Evolutionary conservation across 2,888 invertebrate genomes (phyloP), one percentile per base, ranked within the genome.

Genomic region (Melanargia galathea): DNA sequence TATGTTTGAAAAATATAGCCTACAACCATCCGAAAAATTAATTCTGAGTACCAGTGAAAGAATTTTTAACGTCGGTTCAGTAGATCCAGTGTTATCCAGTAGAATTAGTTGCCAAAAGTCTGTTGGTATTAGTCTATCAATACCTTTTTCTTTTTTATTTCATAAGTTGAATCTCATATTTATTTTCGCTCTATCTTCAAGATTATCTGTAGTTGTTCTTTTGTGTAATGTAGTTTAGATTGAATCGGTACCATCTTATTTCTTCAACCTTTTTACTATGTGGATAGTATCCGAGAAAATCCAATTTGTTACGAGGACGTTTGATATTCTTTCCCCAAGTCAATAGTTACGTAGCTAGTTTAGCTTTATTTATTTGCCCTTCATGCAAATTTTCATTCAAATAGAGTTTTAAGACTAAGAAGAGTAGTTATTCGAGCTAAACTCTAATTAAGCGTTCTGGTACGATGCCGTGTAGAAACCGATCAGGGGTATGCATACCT

Each of bases 251-350:
- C 30, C 30, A 8, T 57, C 20, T 22, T 13, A 20, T 35, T 20
- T 35, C n/a, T 26, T 30, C 45, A 57, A 57, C 45, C 57, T 57
- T 46, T 57, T 57, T 30, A 46, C 33, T 57, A 45, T 57, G 43
- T 24, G 46, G 45, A 57, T 30, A 45, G 45, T 30, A 33, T 46
- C 18, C 26, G 33, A 57, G 57, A 45, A 46, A 57, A 57, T 57
- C 45, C 57, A 57, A 57, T 57, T 57, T 57, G 30, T n/a, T 26
- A 33, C 45, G 46, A 57, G 57, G 45, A 45, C 57, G 20, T 45
- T n/a, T n/a, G 45, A 45, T 45, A 55, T 55, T 55, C 40, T 55
- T 26, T 18, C 24, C 11, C 26, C 35, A 13, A 52, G 52, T 52
- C 52, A 52, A 52, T 35, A 52, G 20, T 20, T 35, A 20, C 33